A percentile compares a stretch with the other conserved stretches of the same genome.
Evolutionary conservation across 2,888 invertebrate species (phyloP).

Genomic region (Mylabris sibirica): DNA sequence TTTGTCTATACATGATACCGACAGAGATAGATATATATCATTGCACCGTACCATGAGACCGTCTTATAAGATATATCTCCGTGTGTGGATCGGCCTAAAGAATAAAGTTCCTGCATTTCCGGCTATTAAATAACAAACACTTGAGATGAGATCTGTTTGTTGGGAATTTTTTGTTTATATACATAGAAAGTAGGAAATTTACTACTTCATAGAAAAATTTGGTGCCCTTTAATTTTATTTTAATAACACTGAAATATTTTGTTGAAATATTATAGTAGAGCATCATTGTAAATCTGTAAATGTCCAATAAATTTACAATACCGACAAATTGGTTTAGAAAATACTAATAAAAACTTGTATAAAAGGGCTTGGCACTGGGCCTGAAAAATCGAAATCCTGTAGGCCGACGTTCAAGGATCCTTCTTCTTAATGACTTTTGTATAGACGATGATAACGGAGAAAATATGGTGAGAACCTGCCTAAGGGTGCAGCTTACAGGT

Average conservation of each 20-base stretch:
- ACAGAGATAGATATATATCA: no score
- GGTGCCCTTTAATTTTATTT: not conserved
- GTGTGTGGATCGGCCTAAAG: no score
- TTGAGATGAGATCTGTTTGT: not conserved
- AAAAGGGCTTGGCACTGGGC: not conserved
- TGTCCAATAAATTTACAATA: not conserved
- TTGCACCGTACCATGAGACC: no score
- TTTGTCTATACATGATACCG: no score
- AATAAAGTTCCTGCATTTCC: conserved; percentile 5
- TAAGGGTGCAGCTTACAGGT: conserved; percentile 6
- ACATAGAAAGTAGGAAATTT: not conserved
- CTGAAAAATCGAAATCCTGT: not conserved
- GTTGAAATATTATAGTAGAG: not conserved
- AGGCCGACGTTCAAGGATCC: not conserved
- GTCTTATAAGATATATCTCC: no score
- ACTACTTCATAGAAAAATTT: not conserved
- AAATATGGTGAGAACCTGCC: conserved; percentile 8
- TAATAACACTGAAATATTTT: not conserved
- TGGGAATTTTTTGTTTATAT: no score
- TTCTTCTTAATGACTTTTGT: conserved; percentile 1
- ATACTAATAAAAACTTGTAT: not conserved
- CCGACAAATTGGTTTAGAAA: not conserved
- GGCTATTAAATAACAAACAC: conserved; percentile 6
- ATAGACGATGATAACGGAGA: not conserved
- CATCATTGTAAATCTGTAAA: not conserved